Evolutionary conservation across 1,140 invertebrate species (phyloP).

Genomic region (Oncopeltus fasciatus): DNA sequence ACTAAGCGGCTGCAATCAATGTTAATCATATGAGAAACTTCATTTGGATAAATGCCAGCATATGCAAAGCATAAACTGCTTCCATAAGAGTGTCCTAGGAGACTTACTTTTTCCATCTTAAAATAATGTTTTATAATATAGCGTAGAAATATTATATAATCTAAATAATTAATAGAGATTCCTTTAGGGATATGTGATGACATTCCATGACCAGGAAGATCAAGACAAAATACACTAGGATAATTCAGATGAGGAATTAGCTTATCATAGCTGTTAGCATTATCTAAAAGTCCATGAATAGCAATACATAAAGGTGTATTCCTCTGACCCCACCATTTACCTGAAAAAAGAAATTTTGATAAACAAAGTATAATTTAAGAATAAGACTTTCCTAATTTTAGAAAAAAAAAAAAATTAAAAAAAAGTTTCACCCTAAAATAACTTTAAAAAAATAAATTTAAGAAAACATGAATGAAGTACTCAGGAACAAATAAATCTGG

Average conservation of each 20-base stretch:
- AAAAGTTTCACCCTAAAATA: too few relatives aligned
- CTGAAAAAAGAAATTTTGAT: too few relatives aligned
- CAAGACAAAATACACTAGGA: slow-evolving; percentile 44
- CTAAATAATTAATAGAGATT: slow-evolving; percentile 44
- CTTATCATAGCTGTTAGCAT: slow-evolving; percentile 69
- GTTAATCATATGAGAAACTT: slow-evolving; percentile 52
- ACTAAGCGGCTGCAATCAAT: slow-evolving; percentile 39
- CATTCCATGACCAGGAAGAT: slow-evolving; percentile 66
- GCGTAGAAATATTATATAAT: slow-evolving; percentile 3
- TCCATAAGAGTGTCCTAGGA: slow-evolving; percentile 68
- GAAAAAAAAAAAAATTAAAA: too few relatives aligned
- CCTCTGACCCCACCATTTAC: slow-evolving; percentile 61
- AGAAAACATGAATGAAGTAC: too few relatives aligned
- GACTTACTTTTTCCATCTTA: slow-evolving; percentile 58
- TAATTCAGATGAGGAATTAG: slow-evolving; percentile 56
- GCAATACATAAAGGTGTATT: slow-evolving; percentile 55
- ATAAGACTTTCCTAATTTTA: too few relatives aligned
- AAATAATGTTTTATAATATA: slow-evolving; percentile 50
- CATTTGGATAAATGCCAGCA: slow-evolving; percentile 54
- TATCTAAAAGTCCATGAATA: slow-evolving; percentile 81
- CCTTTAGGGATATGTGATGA: slow-evolving; percentile 62
- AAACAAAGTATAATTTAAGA: too few relatives aligned
- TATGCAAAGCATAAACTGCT: slow-evolving; percentile 65
- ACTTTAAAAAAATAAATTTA: too few relatives aligned
- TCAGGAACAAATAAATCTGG: too few relatives aligned